phyloP scores from a whole-genome alignment of 1,140 invertebrate genomes.

The Manduca sexta region DNA sequence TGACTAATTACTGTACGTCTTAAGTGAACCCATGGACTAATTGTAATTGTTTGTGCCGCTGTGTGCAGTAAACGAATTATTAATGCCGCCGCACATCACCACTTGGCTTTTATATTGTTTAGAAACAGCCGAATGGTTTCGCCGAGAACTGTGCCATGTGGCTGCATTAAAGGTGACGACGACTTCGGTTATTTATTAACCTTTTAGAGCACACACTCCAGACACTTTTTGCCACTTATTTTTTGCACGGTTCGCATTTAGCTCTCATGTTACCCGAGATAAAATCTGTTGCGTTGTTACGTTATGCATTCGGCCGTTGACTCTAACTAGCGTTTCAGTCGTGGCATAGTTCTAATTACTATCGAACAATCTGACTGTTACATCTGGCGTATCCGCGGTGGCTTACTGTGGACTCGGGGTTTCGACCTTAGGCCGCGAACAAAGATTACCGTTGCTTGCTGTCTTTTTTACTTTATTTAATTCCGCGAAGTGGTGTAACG shows the following conservation, averaged over 20 bases:
- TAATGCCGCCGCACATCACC: too few species aligned
- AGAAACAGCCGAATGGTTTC: slow-evolving; percentile 42
- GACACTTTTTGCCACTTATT: neutral
- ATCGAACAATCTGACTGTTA: slow-evolving; percentile 21
- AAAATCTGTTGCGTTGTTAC: too few species aligned
- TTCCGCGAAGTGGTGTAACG: slow-evolving; percentile 67
- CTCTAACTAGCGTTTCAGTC: slow-evolving; percentile 6
- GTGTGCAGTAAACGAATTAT: too few species aligned
- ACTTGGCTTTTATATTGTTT: slow-evolving; percentile 10
- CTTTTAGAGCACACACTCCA: slow-evolving; percentile 36
- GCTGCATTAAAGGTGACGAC: slow-evolving; percentile 52
- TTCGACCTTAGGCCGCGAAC: slow-evolving; percentile 41
- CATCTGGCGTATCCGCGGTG: slow-evolving; percentile 24
- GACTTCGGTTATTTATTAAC: slow-evolving; percentile 46
- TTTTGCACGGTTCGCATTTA: neutral
- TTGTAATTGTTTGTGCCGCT: too few species aligned
- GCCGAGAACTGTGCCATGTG: slow-evolving; percentile 62
- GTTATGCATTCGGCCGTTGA: neutral
- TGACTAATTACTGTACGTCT: neutral
- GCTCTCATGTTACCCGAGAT: neutral
- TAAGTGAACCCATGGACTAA: slow-evolving; percentile 4
- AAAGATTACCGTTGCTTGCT: slow-evolving; percentile 61
- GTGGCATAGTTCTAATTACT: slow-evolving; percentile 33
- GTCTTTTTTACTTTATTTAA: slow-evolving; percentile 57
- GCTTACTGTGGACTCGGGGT: slow-evolving; percentile 30